Conservation (phyloP, 2,888 invertebrate genomes). For the Dicyrtoma fusca region DNA sequence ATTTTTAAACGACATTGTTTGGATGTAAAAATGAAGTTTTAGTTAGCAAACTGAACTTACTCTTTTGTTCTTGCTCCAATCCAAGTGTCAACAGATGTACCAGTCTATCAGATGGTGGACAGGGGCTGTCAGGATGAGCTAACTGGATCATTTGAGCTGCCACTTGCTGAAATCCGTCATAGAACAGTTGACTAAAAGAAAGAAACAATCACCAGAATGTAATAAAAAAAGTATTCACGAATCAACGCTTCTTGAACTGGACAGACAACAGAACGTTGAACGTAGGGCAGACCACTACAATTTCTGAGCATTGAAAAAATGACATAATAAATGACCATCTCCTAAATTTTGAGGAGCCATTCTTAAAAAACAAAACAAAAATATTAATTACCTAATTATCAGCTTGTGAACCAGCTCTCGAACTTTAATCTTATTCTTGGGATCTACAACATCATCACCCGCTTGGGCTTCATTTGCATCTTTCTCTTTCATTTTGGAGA, state of each 20-base stretch:
- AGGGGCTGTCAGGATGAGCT: slow-evolving; percentile 88
- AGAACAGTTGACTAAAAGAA: slow-evolving; percentile 84
- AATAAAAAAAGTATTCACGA: too few species aligned
- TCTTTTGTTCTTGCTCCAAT: slow-evolving; percentile 76
- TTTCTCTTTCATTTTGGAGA: too few species aligned
- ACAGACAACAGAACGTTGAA: slow-evolving; percentile 6
- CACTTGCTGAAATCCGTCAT: slow-evolving; percentile 94
- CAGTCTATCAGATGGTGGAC: slow-evolving; percentile 93
- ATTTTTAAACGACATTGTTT: too few species aligned
- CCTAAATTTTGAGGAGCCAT: slow-evolving; percentile 10
- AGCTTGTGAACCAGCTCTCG: slow-evolving; percentile 85
- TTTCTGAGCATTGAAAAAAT: not conserved
- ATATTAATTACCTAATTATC: slow-evolving; percentile 77
- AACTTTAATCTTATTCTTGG: slow-evolving; percentile 80
- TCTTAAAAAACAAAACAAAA: not conserved
- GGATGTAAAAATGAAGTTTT: too few species aligned
- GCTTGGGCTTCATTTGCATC: too few species aligned
- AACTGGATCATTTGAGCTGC: slow-evolving; percentile 81
- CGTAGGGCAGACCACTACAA: too few species aligned
- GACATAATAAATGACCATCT: not conserved
- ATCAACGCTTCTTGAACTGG: too few species aligned
- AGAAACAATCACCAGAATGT: slow-evolving; percentile 1
- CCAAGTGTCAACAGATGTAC: slow-evolving; percentile 84
- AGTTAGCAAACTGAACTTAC: slow-evolving; percentile 55
- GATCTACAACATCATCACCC: slow-evolving; percentile 48